These are phyloP conservation scores for Lycaena phlaeas DNA, from an alignment of 2,888 invertebrate genomes.

Conservation along the genomic window DNA sequence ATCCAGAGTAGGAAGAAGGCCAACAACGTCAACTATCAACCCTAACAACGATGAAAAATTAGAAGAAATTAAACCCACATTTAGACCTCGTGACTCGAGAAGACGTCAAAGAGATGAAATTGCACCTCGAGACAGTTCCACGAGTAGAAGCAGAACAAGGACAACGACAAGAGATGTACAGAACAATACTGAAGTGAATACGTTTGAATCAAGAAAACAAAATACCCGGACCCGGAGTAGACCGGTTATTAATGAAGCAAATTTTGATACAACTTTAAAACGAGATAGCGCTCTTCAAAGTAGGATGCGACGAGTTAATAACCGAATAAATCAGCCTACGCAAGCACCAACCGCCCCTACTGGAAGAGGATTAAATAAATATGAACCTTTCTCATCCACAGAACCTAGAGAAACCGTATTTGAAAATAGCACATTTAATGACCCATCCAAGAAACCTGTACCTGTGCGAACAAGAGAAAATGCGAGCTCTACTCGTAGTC, in stretches of 20 bases:
- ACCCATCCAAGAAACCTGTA: slow-evolving; percentile 40
- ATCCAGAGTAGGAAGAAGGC: slow-evolving; percentile 41
- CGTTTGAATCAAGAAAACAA: slow-evolving; percentile 48
- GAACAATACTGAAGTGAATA: slow-evolving; percentile 39
- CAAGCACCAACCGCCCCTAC: slow-evolving; percentile 8
- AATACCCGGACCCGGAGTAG: slow-evolving; percentile 44
- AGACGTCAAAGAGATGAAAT: slow-evolving; percentile 35
- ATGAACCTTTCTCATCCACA: slow-evolving; percentile 19
- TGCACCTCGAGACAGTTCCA: slow-evolving; percentile 29
- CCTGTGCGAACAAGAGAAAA: slow-evolving; percentile 32
- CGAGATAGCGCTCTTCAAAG: slow-evolving; percentile 35
- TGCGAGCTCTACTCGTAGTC: slow-evolving; percentile 27
- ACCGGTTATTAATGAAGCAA: slow-evolving; percentile 29
- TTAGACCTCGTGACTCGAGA: slow-evolving; percentile 41
- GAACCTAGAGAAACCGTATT: slow-evolving; percentile 30
- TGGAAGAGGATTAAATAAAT: not conserved
- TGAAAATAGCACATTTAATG: slow-evolving; percentile 30
- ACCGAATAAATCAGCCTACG: slow-evolving; percentile 17
- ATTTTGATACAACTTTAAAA: slow-evolving; percentile 29
- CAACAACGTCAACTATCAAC: slow-evolving; percentile 33
- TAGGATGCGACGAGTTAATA: slow-evolving; percentile 30
- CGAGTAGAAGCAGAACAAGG: slow-evolving; percentile 41
- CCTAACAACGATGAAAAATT: slow-evolving; percentile 28
- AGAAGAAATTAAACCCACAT: slow-evolving; percentile 35
- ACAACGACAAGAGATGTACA: slow-evolving; percentile 27